phyloP scores from a whole-genome alignment of 2,113 vertebrate genomes.

The Camelus dromedarius region DNA sequence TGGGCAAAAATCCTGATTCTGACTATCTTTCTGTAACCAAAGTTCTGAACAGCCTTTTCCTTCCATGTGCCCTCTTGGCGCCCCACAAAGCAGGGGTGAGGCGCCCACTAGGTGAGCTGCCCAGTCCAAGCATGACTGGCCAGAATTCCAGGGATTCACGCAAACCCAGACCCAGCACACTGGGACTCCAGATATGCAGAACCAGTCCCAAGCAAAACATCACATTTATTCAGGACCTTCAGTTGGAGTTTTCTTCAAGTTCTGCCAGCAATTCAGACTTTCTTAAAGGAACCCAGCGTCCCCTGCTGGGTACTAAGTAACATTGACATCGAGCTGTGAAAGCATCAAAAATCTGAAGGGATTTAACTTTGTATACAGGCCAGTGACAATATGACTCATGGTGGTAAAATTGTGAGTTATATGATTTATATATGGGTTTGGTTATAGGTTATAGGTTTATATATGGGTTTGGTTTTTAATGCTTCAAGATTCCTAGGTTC shows the following conservation, averaged over 20 bases:
- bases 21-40: not conserved
- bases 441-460: not conserved
- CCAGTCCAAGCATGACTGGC: not conserved
- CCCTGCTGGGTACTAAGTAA: slow-evolving; percentile 32
- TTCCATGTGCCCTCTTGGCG: not conserved
- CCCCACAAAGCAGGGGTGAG: not conserved
- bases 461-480: not conserved
- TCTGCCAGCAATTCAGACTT: not conserved
- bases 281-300: slow-evolving; percentile 54
- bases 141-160: not conserved
- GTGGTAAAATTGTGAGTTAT: not conserved
- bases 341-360: not conserved
- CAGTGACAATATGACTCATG: not conserved
- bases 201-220: slow-evolving; percentile 34
- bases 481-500: not conserved
- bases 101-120: not conserved
- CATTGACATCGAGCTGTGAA: not conserved
- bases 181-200: not conserved
- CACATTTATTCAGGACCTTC: not conserved
- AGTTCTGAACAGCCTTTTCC: not conserved
- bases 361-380: not conserved
- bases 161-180: not conserved
- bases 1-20: not conserved
- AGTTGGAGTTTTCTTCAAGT: not conserved
- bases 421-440: not conserved